Percentiles rank a stretch among this genome's conserved stretches.
These are phyloP conservation scores for Bucorvus abyssinicus DNA, from an alignment of 2,797 vertebrate genomes.

Conservation along the genomic window DNA sequence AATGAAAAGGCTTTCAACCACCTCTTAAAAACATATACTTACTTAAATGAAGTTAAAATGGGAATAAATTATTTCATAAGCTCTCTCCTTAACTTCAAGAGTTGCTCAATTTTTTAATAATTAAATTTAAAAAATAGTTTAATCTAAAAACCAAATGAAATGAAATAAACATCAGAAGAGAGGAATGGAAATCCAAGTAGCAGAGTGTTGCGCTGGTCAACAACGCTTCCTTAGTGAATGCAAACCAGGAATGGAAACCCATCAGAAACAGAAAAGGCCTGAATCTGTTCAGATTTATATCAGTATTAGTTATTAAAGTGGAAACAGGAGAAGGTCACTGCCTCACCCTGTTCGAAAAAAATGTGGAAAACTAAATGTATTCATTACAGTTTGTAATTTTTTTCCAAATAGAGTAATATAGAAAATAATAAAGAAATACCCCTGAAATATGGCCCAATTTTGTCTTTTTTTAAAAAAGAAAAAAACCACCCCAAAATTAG, in stretches of 20 bases:
- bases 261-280: neutral
- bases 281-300: neutral
- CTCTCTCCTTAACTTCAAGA: neutral
- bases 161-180: neutral
- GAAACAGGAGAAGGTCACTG: neutral
- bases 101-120: neutral
- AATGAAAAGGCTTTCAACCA: neutral
- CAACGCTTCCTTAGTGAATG: neutral
- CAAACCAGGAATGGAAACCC: neutral
- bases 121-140: neutral
- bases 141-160: neutral
- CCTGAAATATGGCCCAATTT: neutral
- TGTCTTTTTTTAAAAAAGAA: neutral
- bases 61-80: neutral
- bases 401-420: neutral
- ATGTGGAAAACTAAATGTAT: neutral
- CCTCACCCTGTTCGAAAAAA: neutral
- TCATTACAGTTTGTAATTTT: neutral
- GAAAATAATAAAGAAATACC: neutral
- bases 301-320: neutral
- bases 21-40: neutral
- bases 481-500: neutral
- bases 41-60: neutral
- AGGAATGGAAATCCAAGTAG: neutral
- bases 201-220: neutral